A percentile compares a stretch with the other conserved stretches of the same genome.
phyloP scores from a whole-genome alignment of 2,113 vertebrate species.

The Okapia johnstoni region DNA sequence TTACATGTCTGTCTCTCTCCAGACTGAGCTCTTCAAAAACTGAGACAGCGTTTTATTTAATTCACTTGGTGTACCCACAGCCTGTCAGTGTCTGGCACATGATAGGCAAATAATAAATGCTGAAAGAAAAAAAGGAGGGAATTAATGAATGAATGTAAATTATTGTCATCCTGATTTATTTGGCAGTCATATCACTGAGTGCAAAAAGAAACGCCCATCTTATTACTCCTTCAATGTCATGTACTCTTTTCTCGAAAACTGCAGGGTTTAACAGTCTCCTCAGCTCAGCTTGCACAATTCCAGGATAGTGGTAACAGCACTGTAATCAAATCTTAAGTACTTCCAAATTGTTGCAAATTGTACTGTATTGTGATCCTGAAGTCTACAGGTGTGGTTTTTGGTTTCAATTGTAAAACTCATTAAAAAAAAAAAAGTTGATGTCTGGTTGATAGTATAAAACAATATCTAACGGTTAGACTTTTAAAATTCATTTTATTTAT shows the following conservation, averaged over 20 bases:
- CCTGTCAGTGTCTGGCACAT: slow-evolving; percentile 11
- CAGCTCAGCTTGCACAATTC: neutral
- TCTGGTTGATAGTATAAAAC: neutral
- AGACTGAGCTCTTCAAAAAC: slow-evolving; percentile 53
- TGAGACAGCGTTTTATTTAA: slow-evolving; percentile 34
- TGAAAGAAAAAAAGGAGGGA: neutral
- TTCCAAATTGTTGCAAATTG: neutral
- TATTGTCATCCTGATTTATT: slow-evolving; percentile 27
- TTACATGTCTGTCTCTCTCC: slow-evolving; percentile 44
- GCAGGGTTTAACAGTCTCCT: neutral
- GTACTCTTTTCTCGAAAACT: neutral
- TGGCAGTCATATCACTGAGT: neutral
- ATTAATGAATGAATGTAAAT: slow-evolving; percentile 27
- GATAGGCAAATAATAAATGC: neutral
- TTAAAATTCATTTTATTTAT: neutral
- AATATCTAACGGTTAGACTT: neutral
- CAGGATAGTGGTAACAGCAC: neutral
- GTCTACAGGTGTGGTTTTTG: neutral
- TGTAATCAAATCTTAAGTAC: neutral
- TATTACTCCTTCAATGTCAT: neutral
- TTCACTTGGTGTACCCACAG: neutral
- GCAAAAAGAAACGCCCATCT: neutral
- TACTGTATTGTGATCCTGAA: neutral
- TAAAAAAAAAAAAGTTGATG: neutral
- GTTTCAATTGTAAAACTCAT: slow-evolving; percentile 17